These are phyloP conservation scores for Lepidurus packardi DNA, from an alignment of 1,140 invertebrate species.

Conservation along the genomic window DNA sequence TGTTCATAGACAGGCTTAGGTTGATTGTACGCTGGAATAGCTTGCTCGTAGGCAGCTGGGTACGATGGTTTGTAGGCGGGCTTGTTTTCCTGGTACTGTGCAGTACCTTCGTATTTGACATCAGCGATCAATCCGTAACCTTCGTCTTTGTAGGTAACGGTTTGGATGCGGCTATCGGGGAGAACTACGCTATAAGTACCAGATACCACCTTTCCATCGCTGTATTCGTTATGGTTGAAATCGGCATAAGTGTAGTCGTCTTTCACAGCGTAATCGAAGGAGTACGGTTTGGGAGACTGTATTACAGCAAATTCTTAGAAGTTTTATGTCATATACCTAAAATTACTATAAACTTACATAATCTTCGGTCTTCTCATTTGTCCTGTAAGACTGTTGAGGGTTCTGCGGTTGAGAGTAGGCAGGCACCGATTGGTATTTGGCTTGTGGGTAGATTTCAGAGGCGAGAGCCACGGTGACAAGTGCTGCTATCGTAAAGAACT, in stretches of 20 bases:
- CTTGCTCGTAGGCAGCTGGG: neutral
- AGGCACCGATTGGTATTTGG: neutral
- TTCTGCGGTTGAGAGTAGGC: neutral
- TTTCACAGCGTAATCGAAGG: slow-evolving; percentile 36
- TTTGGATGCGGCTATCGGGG: slow-evolving; percentile 36
- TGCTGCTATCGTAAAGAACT: slow-evolving; percentile 14
- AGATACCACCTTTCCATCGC: slow-evolving; percentile 35
- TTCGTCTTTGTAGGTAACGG: slow-evolving; percentile 36
- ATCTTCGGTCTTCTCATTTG: neutral
- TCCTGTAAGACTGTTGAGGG: neutral
- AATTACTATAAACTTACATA: neutral
- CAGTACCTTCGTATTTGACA: slow-evolving; percentile 53
- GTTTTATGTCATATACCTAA: neutral
- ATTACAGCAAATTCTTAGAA: neutral
- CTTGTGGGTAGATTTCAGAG: neutral
- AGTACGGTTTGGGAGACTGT: slow-evolving; percentile 34
- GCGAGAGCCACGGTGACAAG: neutral
- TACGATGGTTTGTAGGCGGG: neutral
- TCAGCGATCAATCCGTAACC: slow-evolving; percentile 26
- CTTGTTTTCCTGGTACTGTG: slow-evolving; percentile 50
- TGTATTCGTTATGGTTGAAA: slow-evolving; percentile 36
- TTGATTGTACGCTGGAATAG: neutral
- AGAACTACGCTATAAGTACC: slow-evolving; percentile 36
- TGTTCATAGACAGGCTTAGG: neutral
- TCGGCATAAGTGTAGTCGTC: slow-evolving; percentile 36